Conservation (phyloP, 2,888 invertebrate species). For the Cyaniris semiargus region DNA sequence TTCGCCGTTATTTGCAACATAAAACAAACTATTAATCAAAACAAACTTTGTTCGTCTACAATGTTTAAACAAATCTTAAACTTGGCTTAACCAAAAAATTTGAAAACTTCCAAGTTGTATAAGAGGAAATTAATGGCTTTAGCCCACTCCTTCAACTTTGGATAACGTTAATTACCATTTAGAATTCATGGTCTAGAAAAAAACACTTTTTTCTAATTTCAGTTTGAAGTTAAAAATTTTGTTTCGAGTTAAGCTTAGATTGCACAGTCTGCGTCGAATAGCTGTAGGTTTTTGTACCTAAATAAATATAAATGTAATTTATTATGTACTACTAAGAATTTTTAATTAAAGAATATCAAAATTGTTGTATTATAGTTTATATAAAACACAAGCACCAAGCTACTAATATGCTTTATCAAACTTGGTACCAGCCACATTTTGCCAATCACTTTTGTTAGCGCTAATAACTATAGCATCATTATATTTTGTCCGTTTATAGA, state of each 20-base stretch:
- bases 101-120: slow-evolving; percentile 12
- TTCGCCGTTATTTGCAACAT: neutral
- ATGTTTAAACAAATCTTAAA: slow-evolving; percentile 21
- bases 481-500: too few relatives aligned
- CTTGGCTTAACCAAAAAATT: slow-evolving; percentile 28
- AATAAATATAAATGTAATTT: neutral
- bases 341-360: neutral
- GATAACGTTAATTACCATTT: slow-evolving; percentile 29
- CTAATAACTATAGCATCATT: too few relatives aligned
- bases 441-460: too few relatives aligned
- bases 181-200: slow-evolving; percentile 27
- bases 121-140: slow-evolving; percentile 28
- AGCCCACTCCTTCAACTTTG: slow-evolving; percentile 17
- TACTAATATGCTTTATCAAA: too few relatives aligned
- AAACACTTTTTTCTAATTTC: slow-evolving; percentile 18
- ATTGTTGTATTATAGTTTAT: too few relatives aligned
- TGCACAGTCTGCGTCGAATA: neutral
- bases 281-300: neutral
- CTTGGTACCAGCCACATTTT: too few relatives aligned
- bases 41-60: slow-evolving; percentile 21
- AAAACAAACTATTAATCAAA: slow-evolving; percentile 28
- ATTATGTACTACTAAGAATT: neutral
- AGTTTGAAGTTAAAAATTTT: neutral
- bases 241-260: neutral
- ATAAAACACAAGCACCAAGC: too few relatives aligned